Evolutionary conservation across 2,888 invertebrate species (phyloP), one percentile per base, ranked within the genome.

Genomic region (Pycnomerus fuliginosus): DNA sequence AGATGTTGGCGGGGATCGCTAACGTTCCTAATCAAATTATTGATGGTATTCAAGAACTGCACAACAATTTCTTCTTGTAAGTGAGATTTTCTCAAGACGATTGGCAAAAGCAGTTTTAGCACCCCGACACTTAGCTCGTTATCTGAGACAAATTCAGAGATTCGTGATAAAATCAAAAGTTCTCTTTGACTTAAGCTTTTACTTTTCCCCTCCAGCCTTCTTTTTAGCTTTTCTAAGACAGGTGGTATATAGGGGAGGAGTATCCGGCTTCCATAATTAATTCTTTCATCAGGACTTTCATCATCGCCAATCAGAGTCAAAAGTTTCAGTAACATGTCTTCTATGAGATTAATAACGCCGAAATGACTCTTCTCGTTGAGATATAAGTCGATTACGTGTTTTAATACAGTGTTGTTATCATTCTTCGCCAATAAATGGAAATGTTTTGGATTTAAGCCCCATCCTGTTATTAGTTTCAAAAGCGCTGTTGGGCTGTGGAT

Each of bases 401-500:
- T 78, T 79, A 49, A 1, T 70, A 61, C 1, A 62, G 43, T 69
- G 15, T 73, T 71, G 16, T 73, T 67, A 4, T 74, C 69, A 56
- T 75, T 70, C 58, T 85, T 85, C 1, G 82, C 79, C 15, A 95
- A 73, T 27, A 91, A 73, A 14, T 77, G 65, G 64, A 86, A 90
- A 63, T 87, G 89, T 69, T 86, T 80, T 0, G 90, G 85, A 70
- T 89, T 85, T 38, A 82, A 79, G 50, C 88, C 84, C 91, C 94
- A 96, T 1, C 78, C 75, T 16, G 81, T 74, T 12, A 95, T 76
- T n/a, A 96, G 71, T 67, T 85, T 89, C 11, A 95, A 70, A 36
- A 95, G 72, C 1, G 85, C 80, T 1, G 93, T 91, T 0, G 93
- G 91, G 55, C 83, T 85, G 58, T 89, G 84, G 39, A 92, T 82